Evolutionary conservation across 2,113 vertebrate species (phyloP), one percentile per base, ranked within the genome.

Genomic region (Vanacampus margaritifer): DNA sequence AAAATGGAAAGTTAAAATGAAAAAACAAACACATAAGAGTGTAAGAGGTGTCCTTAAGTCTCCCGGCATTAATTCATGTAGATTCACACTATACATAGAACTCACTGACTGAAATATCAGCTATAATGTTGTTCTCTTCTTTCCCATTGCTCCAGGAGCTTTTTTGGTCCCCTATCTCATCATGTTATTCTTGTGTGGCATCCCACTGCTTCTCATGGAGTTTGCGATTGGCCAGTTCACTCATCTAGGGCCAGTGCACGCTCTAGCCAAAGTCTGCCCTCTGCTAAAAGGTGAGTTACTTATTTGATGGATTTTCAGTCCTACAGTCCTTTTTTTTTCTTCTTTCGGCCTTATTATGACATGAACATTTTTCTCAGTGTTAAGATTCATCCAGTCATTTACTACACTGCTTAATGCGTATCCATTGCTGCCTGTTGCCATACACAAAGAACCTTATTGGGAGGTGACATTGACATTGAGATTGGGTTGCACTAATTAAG

Each of bases 161-260:
- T 93, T 93, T 66, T 54, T 93, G 36, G 63, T 92, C 53, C 92
- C 92, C 0, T 93, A 92, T 71, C 19, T 92, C 13, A 72, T 39
- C 68, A 92, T 92, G 91, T 66, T 93, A 72, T 12, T 91, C 23
- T 57, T 92, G 61, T 93, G 92, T 69, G 92, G 89, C 45, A 82
- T 92, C 59, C 91, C 91, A 28, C 82, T 92, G 77, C 87, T 92
- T 39, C 86, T 88, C 67, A 82, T 93, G 86, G 91, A 93, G 71
- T 92, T 87, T 74, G 36, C 86, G 4, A 69, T 92, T 5, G 92
- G 92, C 0, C 92, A 93, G 82, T 92, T 89, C 74, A 90, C 87
- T 11, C 79, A 65, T 3, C 76, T 91, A 73, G 91, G 92, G 28
- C 86, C 91, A 4, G 89, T 92, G n/a, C 90, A 89, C 46, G 87